Conservation (phyloP, 2,797 vertebrate genomes). For the Cottoperca gobio region DNA sequence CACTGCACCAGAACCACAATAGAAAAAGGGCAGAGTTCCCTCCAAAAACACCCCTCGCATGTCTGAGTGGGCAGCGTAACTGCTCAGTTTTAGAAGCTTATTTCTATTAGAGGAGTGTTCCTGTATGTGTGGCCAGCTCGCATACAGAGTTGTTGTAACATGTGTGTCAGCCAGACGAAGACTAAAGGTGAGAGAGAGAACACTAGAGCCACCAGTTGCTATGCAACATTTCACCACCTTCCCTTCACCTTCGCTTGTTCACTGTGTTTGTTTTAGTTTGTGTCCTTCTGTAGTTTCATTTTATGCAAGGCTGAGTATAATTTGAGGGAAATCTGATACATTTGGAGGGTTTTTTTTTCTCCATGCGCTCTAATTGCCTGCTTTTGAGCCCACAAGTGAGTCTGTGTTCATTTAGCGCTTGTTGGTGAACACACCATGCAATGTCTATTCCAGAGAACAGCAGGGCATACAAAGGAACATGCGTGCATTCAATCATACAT, state of each 20-base stretch:
- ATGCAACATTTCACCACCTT: conserved; percentile 57
- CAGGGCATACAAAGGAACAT: conserved; percentile 21
- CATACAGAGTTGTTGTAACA: conserved; percentile 21
- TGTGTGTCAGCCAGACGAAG: conserved; percentile 46
- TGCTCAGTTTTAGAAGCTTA: conserved; percentile 19
- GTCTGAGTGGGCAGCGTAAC: conserved; percentile 14
- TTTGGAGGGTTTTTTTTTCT: conserved; percentile 26
- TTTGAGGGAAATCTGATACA: conserved; percentile 22
- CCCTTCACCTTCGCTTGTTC: conserved; percentile 25
- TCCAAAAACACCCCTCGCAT: conserved; percentile 9
- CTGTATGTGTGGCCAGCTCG: background rate
- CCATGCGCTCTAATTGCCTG: conserved; percentile 28
- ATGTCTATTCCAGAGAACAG: conserved; percentile 32
- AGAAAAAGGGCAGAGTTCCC: conserved; percentile 11
- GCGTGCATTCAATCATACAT: conserved; percentile 11
- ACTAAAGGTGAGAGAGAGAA: conserved; percentile 66
- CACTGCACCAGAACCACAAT: conserved; percentile 25
- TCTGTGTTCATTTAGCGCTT: conserved; percentile 37
- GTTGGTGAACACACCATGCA: conserved; percentile 41
- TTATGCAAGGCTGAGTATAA: conserved; percentile 28
- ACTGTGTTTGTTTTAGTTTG: conserved; percentile 23
- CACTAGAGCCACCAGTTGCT: conserved; percentile 72
- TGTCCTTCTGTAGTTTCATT: conserved; percentile 29
- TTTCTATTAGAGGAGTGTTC: conserved; percentile 13
- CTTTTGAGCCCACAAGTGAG: conserved; percentile 46